Evolutionary conservation across 2,888 invertebrate species (phyloP).

Genomic region (Iselma pallidipennis): DNA sequence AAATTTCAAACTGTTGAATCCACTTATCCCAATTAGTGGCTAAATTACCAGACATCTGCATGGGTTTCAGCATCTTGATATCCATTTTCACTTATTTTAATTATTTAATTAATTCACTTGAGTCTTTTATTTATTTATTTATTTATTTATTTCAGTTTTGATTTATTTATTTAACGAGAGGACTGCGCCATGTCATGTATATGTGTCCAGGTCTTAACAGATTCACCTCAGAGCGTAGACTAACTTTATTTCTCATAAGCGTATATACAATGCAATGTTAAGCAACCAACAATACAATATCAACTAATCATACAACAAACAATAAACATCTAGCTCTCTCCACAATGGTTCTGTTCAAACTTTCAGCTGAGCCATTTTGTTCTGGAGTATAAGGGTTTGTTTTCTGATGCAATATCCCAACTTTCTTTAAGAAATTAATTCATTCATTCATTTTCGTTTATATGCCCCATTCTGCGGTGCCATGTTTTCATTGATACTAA

Average conservation of each 20-base stretch:
- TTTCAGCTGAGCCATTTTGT: constrained; percentile 28
- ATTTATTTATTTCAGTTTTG: too few relatives aligned
- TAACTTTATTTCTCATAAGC: too few relatives aligned
- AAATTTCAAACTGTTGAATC: constrained; percentile 31
- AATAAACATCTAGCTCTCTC: constrained; percentile 25
- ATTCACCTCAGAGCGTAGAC: too few relatives aligned
- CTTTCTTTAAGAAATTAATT: too few relatives aligned
- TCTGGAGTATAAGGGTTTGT: constrained; percentile 27
- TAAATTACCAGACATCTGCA: constrained; percentile 8
- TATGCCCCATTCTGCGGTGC: neutral
- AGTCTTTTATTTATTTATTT: too few relatives aligned
- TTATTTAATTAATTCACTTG: too few relatives aligned
- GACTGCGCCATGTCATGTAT: too few relatives aligned
- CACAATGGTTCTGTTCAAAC: constrained; percentile 25
- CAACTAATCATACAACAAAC: constrained; percentile 4
- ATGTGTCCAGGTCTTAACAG: too few relatives aligned
- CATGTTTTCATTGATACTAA: neutral
- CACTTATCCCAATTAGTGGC: constrained; percentile 34
- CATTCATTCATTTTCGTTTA: too few relatives aligned
- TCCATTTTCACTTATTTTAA: constrained; percentile 5
- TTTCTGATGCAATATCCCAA: constrained; percentile 26
- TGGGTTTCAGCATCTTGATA: neutral
- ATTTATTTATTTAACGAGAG: too few relatives aligned
- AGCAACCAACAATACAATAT: too few relatives aligned
- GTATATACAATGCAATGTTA: too few relatives aligned